phyloP scores from a whole-genome alignment of 2,888 invertebrate species.

The Sinopyrophorus schimmeli region DNA sequence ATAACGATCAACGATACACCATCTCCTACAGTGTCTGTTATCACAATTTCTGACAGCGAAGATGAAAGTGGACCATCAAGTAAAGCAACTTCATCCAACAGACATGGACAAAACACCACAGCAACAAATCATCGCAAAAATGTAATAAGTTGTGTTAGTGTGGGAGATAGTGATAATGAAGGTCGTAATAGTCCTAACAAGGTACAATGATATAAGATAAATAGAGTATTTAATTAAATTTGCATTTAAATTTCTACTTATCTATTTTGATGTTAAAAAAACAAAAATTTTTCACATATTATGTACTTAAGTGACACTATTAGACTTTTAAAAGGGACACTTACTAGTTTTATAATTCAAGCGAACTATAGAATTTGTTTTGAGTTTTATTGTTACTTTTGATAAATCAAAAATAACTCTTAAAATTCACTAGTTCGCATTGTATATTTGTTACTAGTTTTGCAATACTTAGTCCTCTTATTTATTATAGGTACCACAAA shows the following conservation, averaged over 20 bases:
- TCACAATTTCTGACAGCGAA: slow-evolving; percentile 94
- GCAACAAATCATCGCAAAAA: slow-evolving; percentile 63
- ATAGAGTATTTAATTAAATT: not conserved
- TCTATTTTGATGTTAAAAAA: too few species aligned
- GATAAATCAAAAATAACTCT: too few species aligned
- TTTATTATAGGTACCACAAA: slow-evolving; percentile 29
- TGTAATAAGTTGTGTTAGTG: slow-evolving; percentile 78
- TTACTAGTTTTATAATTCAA: too few species aligned
- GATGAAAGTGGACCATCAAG: slow-evolving; percentile 67
- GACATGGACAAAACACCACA: slow-evolving; percentile 44
- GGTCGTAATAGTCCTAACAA: slow-evolving; percentile 60
- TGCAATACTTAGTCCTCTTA: not conserved
- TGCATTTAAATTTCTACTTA: not conserved
- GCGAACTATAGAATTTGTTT: too few species aligned
- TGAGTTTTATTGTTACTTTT: too few species aligned
- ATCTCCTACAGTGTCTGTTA: slow-evolving; percentile 91
- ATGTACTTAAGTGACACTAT: too few species aligned
- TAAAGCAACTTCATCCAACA: slow-evolving; percentile 32
- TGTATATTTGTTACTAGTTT: not conserved
- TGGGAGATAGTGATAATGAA: slow-evolving; percentile 75
- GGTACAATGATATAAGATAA: not conserved
- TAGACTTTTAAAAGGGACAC: too few species aligned
- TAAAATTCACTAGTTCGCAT: not conserved
- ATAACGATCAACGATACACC: slow-evolving; percentile 96
- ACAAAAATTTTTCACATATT: too few species aligned